Conservation (phyloP, 1,140 invertebrate genomes). For the Ceratina japonica region DNA sequence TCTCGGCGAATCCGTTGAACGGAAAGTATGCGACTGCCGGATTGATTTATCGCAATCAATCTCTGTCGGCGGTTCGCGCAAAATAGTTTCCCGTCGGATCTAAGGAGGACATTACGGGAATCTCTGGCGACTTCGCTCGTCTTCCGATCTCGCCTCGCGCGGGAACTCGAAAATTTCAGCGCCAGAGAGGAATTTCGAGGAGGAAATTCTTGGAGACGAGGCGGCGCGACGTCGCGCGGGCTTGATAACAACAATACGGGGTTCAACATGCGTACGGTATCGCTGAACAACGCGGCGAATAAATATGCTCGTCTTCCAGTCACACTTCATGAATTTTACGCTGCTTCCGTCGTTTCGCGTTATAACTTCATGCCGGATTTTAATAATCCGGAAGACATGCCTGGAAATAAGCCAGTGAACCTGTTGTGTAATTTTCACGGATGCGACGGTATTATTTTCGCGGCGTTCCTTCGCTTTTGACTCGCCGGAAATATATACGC, state of each 20-base stretch:
- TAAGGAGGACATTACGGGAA: neutral
- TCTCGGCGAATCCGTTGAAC: neutral
- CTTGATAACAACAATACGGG: conserved; percentile 12
- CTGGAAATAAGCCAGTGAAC: neutral
- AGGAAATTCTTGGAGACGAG: neutral
- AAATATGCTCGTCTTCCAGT: conserved; percentile 15
- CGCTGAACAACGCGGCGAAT: conserved; percentile 28
- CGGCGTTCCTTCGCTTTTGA: neutral
- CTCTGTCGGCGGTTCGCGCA: neutral
- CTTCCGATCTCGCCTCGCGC: neutral
- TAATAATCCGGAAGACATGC: conserved; percentile 11
- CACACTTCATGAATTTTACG: conserved; percentile 40
- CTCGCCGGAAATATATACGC: no score
- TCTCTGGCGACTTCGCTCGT: neutral
- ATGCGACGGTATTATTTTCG: neutral
- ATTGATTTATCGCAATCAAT: conserved; percentile 34
- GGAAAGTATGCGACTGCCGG: neutral
- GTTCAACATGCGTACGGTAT: neutral
- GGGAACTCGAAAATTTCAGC: neutral
- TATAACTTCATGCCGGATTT: conserved; percentile 29
- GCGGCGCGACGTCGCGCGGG: neutral
- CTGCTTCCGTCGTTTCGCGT: neutral
- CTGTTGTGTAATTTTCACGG: no score
- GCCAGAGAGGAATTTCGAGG: neutral
- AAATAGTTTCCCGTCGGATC: neutral